These are phyloP conservation scores for Noctua comes DNA, from an alignment of 2,888 invertebrate genomes.

Conservation along the genomic window DNA sequence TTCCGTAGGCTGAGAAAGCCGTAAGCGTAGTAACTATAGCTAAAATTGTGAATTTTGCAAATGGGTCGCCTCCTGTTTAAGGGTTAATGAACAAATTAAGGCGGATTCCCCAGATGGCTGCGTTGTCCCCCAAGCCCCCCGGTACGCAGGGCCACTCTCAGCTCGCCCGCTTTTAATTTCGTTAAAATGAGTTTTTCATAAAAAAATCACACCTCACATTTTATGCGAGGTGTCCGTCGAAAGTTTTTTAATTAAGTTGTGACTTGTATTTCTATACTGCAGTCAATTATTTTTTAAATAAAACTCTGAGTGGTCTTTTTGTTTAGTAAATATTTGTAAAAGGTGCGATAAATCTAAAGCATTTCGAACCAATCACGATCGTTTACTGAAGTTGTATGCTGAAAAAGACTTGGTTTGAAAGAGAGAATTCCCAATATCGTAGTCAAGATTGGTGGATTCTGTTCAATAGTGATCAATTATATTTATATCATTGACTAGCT, in stretches of 20 bases:
- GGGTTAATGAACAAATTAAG: conserved; percentile 72
- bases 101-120: conserved; percentile 64
- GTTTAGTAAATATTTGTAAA: background rate
- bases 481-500: no score
- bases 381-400: background rate
- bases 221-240: conserved; percentile 25
- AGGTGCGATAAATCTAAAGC: background rate
- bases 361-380: background rate
- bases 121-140: conserved; percentile 35
- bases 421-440: background rate
- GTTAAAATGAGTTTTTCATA: conserved; percentile 57
- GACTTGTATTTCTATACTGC: conserved; percentile 10
- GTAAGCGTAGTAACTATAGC: conserved; percentile 41
- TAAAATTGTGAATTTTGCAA: conserved; percentile 52
- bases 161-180: conserved; percentile 53
- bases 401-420: background rate
- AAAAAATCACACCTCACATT: conserved; percentile 51
- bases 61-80: conserved; percentile 64
- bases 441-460: background rate
- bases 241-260: conserved; percentile 42
- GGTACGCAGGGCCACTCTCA: conserved; percentile 39
- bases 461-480: background rate
- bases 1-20: conserved; percentile 29
- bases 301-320: background rate
- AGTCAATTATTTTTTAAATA: background rate